Evolutionary conservation across 2,797 vertebrate species (phyloP).

Genomic region (Aplochiton taeniatus): DNA sequence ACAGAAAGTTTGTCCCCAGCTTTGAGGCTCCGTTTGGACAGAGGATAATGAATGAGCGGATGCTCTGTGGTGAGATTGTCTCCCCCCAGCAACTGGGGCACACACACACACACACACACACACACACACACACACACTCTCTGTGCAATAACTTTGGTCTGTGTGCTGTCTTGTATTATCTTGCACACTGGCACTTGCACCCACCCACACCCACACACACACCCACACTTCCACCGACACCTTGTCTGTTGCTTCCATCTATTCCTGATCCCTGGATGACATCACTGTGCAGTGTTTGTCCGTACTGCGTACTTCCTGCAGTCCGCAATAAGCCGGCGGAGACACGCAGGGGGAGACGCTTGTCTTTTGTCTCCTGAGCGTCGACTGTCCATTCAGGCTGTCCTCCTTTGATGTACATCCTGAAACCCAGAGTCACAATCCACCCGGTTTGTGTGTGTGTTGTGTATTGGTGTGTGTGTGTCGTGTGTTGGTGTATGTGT

Average conservation of each 20-base stretch:
- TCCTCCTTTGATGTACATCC: constrained; percentile 11
- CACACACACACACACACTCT: constrained; percentile 4
- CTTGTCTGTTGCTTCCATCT: constrained; percentile 17
- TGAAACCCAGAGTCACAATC: neutral
- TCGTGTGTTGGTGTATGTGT: neutral
- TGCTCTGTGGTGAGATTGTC: too few species aligned
- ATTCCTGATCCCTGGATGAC: neutral
- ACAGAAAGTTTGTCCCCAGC: neutral
- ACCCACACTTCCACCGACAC: constrained; percentile 8
- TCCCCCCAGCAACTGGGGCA: too few species aligned
- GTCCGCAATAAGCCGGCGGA: constrained; percentile 35
- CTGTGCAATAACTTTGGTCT: neutral
- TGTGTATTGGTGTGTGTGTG: constrained; percentile 16
- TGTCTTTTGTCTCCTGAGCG: constrained; percentile 34
- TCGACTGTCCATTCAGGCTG: constrained; percentile 25
- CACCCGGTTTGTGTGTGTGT: constrained; percentile 11
- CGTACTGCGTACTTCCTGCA: constrained; percentile 53
- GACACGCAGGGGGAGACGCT: constrained; percentile 14
- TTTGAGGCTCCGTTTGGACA: too few species aligned
- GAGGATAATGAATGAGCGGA: too few species aligned
- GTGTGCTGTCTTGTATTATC: too few species aligned
- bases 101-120: neutral
- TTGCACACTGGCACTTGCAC: constrained; percentile 1
- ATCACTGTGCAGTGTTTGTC: neutral
- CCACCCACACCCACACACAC: constrained; percentile 16